Conservation (phyloP, 2,113 vertebrate species). For the Callocephalon fimbriatum region DNA sequence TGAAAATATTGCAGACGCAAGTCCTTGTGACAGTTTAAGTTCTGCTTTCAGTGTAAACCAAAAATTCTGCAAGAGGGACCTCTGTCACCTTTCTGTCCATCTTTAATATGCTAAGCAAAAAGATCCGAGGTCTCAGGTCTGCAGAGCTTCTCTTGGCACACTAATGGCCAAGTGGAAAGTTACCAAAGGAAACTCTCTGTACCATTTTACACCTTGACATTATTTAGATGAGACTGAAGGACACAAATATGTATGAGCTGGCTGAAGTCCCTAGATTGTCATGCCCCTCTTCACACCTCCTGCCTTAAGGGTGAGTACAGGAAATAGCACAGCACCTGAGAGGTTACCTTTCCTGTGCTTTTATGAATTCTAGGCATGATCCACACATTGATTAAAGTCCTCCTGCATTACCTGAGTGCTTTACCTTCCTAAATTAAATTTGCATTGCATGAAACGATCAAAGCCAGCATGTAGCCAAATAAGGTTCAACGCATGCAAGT, state of each 20-base stretch:
- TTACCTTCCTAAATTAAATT: background rate
- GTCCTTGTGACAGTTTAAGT: background rate
- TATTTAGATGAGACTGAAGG: background rate
- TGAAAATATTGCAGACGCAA: background rate
- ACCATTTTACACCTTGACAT: background rate
- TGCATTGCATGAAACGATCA: background rate
- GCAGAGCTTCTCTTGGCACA: background rate
- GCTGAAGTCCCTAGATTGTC: background rate
- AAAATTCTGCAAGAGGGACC: fast-evolving
- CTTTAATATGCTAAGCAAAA: background rate
- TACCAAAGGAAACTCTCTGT: background rate
- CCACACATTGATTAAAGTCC: background rate
- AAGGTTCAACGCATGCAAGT: background rate
- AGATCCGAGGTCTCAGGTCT: background rate
- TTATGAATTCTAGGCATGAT: background rate
- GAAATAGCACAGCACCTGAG: background rate
- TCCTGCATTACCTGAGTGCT: background rate
- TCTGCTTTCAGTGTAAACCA: background rate
- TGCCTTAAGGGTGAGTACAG: background rate
- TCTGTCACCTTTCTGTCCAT: background rate
- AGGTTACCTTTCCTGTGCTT: background rate
- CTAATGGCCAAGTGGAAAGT: background rate
- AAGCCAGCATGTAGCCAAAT: background rate
- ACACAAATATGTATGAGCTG: background rate
- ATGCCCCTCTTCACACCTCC: background rate